Conservation (phyloP, 2,797 vertebrate species). For the Chrysolophus pictus region DNA sequence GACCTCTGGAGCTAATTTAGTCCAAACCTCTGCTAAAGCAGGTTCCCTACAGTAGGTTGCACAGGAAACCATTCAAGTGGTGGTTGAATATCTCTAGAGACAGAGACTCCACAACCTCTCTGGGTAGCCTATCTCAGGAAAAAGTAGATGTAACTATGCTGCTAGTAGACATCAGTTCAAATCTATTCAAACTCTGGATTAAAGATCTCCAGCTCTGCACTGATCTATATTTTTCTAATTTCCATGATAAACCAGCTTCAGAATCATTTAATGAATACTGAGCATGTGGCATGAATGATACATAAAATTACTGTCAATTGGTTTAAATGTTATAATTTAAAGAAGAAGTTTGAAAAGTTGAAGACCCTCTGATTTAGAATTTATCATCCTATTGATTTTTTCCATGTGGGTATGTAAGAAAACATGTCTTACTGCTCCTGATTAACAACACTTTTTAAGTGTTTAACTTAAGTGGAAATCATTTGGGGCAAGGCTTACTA, state of each 20-base stretch:
- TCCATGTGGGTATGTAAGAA: background rate
- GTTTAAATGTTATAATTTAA: background rate
- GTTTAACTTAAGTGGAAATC: background rate
- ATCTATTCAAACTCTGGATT: background rate
- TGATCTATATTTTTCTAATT: background rate
- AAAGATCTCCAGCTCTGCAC: background rate
- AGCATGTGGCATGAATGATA: background rate
- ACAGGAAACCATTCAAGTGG: background rate
- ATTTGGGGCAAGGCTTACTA: background rate
- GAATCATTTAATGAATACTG: background rate
- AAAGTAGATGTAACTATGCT: background rate
- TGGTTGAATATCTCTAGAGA: background rate
- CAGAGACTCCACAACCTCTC: background rate
- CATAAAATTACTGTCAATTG: background rate
- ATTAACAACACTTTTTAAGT: background rate
- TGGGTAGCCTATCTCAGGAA: background rate
- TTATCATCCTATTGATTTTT: background rate
- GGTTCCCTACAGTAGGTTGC: background rate
- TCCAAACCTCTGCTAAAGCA: background rate
- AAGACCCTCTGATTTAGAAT: background rate
- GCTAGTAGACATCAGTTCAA: background rate
- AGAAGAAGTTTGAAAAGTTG: background rate
- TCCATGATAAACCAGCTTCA: background rate
- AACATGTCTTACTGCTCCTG: background rate
- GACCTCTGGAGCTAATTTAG: background rate